Conservation (phyloP, 35 echinoderm and acorn worm species). For the Apostichopus californicus region DNA sequence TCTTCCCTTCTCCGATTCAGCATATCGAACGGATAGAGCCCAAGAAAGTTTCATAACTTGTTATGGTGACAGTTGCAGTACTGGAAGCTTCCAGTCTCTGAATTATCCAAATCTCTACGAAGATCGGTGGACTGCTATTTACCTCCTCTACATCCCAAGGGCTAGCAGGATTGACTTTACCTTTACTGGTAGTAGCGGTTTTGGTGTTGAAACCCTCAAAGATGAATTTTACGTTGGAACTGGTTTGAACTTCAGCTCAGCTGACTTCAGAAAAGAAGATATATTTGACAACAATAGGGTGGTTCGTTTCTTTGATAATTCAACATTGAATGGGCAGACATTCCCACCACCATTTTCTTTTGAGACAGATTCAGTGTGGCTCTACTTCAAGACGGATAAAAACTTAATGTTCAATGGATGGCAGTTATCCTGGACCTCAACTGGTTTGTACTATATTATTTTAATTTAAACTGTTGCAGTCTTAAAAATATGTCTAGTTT, state of each 20-base stretch:
- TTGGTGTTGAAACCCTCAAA: constrained; percentile 68
- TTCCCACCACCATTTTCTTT: constrained; percentile 3
- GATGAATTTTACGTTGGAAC: constrained; percentile 76
- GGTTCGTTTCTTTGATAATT: constrained; percentile 42
- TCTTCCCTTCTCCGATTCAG: not conserved
- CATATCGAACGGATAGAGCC: not conserved
- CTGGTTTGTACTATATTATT: constrained; percentile 31
- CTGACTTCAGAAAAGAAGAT: not conserved
- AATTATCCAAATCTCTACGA: constrained; percentile 56
- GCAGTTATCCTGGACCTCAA: constrained; percentile 27
- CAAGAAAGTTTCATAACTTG: constrained; percentile 45
- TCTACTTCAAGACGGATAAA: constrained; percentile 70
- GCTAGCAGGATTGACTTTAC: constrained; percentile 54
- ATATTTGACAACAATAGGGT: not conserved
- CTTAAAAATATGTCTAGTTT: too few species aligned
- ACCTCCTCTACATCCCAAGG: constrained; percentile 69
- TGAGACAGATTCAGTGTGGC: constrained; percentile 48
- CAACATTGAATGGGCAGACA: not conserved
- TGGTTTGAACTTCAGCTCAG: not conserved
- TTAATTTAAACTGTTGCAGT: not conserved
- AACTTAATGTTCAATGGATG: constrained; percentile 47
- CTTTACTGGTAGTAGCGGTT: constrained; percentile 39
- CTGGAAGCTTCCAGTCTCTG: constrained; percentile 47
- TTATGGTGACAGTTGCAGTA: constrained; percentile 43
- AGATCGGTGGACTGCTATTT: constrained; percentile 36